Conservation (phyloP, 2,797 vertebrate species). For the Paratrypauchen microcephalus region DNA sequence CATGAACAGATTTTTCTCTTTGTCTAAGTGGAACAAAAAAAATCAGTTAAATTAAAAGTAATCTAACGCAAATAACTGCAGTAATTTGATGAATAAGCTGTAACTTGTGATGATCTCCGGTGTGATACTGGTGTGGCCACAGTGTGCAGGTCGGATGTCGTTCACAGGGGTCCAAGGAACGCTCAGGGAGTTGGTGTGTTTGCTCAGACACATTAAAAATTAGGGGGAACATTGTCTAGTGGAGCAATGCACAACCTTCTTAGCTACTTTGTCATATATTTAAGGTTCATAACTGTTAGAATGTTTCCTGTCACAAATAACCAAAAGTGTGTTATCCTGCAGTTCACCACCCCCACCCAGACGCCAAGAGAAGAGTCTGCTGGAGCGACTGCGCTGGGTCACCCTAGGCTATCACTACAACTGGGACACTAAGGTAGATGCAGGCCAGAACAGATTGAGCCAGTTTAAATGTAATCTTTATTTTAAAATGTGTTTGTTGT, state of each 20-base stretch:
- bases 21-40: too few species aligned
- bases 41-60: too few species aligned
- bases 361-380: constrained; percentile 78
- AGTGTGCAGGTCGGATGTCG: too few species aligned
- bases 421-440: constrained; percentile 91
- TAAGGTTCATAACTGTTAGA: neutral
- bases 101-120: too few species aligned
- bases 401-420: constrained; percentile 97
- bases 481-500: neutral
- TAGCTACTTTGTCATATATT: neutral
- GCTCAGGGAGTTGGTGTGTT: too few species aligned
- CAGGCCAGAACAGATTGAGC: neutral
- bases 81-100: too few species aligned
- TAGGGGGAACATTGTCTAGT: too few species aligned
- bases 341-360: constrained; percentile 75
- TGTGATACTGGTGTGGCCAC: too few species aligned
- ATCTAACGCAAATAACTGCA: too few species aligned
- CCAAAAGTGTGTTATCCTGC: constrained; percentile 4
- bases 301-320: neutral
- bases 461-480: neutral
- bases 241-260: neutral
- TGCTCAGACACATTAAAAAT: too few species aligned
- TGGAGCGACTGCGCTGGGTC: constrained; percentile 95
- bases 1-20: too few species aligned
- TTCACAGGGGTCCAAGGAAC: too few species aligned